phyloP scores from a whole-genome alignment of 2,888 invertebrate species.

The Andrena minutula region DNA sequence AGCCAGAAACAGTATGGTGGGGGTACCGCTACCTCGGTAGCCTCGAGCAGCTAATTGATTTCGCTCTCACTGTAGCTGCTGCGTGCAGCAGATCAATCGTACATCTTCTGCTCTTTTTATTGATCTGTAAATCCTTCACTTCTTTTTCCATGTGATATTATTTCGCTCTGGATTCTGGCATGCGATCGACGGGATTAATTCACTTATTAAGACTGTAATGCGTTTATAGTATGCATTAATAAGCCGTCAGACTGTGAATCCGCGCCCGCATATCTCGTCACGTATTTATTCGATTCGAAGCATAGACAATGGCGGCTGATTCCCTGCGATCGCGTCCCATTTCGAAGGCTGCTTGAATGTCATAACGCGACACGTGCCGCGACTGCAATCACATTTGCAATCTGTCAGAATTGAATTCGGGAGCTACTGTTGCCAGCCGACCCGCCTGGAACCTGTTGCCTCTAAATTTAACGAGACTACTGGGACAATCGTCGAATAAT shows the following conservation, averaged over 20 bases:
- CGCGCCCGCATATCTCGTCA: conserved; percentile 22
- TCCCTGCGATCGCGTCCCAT: conserved; percentile 24
- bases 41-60: background rate
- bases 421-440: conserved; percentile 52
- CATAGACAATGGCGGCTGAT: conserved; percentile 50
- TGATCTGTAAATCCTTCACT: background rate
- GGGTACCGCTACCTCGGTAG: no score
- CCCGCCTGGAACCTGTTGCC: conserved; percentile 75
- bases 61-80: background rate
- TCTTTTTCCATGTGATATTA: background rate
- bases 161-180: background rate
- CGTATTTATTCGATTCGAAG: conserved; percentile 26
- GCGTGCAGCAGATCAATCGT: background rate
- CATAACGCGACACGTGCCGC: conserved; percentile 66
- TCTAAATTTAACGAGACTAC: conserved; percentile 42
- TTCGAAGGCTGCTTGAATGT: conserved; percentile 52
- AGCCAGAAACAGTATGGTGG: no score
- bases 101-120: no score
- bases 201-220: background rate
- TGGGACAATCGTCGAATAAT: conserved; percentile 50
- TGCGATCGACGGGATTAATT: background rate
- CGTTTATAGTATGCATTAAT: background rate
- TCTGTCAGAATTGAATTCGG: conserved; percentile 66
- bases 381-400: conserved; percentile 68
- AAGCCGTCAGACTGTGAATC: conserved; percentile 5